Evolutionary conservation across 2,797 vertebrate genomes (phyloP).

Genomic region (Podarcis lilfordi): DNA sequence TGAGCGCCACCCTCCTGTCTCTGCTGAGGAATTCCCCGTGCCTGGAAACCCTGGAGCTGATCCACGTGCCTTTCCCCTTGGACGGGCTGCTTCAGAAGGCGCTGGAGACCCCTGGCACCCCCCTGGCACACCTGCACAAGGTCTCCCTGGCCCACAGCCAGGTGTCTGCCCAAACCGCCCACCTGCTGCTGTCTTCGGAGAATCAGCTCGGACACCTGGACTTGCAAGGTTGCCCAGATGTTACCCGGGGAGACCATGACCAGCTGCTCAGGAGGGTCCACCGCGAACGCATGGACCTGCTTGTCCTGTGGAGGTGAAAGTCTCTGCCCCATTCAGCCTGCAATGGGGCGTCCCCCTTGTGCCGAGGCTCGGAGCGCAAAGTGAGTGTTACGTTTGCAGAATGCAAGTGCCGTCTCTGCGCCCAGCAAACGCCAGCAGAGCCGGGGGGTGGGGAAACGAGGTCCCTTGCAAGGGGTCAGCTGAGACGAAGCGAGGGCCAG

Average conservation of each 20-base stretch:
- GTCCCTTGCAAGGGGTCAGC: no score
- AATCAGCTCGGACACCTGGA: slow-evolving; percentile 54
- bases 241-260: slow-evolving; percentile 64
- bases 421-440: background rate
- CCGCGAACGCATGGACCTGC: slow-evolving; percentile 46
- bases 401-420: background rate
- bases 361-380: background rate
- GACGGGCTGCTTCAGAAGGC: slow-evolving; percentile 61
- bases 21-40: slow-evolving; percentile 72
- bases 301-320: slow-evolving; percentile 60
- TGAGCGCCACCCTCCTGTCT: slow-evolving; percentile 72
- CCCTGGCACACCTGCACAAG: slow-evolving; percentile 44
- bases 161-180: slow-evolving; percentile 15
- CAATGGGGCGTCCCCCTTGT: background rate
- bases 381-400: slow-evolving; percentile 1
- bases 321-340: rapidly evolving
- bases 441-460: background rate
- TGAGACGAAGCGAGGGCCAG: no score
- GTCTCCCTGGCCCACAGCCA: slow-evolving; percentile 57
- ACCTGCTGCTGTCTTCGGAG: slow-evolving; percentile 49
- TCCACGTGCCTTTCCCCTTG: slow-evolving; percentile 78
- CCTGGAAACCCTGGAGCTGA: slow-evolving; percentile 76
- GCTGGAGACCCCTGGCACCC: rapidly evolving
- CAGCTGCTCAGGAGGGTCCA: slow-evolving; percentile 28
- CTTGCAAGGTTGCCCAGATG: slow-evolving; percentile 61